Base-by-base conservation (phyloP, 2,113 vertebrate genomes). In the Hemiprocne comata region DNA sequence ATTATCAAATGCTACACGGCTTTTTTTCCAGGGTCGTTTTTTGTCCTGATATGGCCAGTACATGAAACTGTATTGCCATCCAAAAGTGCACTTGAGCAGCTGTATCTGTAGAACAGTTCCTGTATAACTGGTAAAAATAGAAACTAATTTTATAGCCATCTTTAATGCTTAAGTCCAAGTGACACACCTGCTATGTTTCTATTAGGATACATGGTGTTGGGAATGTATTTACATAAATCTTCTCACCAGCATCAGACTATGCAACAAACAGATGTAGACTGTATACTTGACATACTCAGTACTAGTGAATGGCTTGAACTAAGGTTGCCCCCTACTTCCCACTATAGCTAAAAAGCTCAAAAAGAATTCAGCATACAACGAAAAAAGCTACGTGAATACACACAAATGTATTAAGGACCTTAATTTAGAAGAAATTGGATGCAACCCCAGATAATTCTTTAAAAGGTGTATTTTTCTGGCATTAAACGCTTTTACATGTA, bases 21-120 rank as follows among this genome's bases (percentile, higher is more conserved):
- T 98, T 98, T 98, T 89, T 98, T 98, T 97, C 98, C 97, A 97
- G 73, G 55, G 97, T 92, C 93, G 91, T 97, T 99, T 99, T 98
- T 98, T 99, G 99, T 98, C 99, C 99, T 97, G 98, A 99, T 99
- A 99, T 99, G 99, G 99, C 98, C 97, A 98, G 98, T 98, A 97
- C 98, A 98, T 96, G 98, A 98, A 98, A 98, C 98, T 98, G 97
- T 97, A 97, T 96, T 97, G 98, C 98, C 94, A 96, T 98, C 98
- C 98, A 98, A 98, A 98, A 98, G 94, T 79, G 50, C 97, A 98
- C 97, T 98, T 97, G 97, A 98, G 97, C 98, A 98, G 98, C 98
- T 98, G 98, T 97, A 98, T 96, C 97, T 98, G 93, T 97, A 96
- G 93, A 97, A 94, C 84, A 96, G 97, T 97, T 98, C 95, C 98